Percentiles rank a stretch among this genome's conserved stretches.
These are phyloP conservation scores for Epirrhoe alternata DNA, from an alignment of 2,888 invertebrate genomes.

Conservation along the genomic window DNA sequence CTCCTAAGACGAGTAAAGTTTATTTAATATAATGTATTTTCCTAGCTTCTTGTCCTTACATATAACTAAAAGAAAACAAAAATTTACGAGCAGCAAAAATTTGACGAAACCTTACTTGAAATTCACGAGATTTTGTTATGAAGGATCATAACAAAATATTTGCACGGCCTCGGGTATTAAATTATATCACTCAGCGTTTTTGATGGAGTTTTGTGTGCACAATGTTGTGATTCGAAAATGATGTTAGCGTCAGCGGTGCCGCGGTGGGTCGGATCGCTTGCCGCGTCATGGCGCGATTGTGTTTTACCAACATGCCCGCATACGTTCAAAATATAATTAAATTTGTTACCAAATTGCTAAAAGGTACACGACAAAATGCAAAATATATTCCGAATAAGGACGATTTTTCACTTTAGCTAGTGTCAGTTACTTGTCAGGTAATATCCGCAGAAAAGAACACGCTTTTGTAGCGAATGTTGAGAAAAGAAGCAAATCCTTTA, in stretches of 20 bases:
- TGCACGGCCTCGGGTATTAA: conserved; percentile 30
- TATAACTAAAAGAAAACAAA: conserved; percentile 31
- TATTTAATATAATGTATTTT: conserved; percentile 8
- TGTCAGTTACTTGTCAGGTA: conserved; percentile 1
- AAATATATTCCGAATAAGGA: not conserved
- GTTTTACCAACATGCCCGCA: not conserved
- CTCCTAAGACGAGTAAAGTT: not conserved
- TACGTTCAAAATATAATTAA: conserved; percentile 14
- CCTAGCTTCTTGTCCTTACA: conserved; percentile 13
- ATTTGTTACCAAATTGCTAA: conserved; percentile 11
- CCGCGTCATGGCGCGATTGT: conserved; percentile 25
- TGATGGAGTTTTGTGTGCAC: conserved; percentile 35
- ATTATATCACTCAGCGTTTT: conserved; percentile 37
- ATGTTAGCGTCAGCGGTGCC: conserved; percentile 27
- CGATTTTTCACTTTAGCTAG: not conserved
- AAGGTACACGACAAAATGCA: conserved; percentile 10
- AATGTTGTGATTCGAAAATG: conserved; percentile 33
- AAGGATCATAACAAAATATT: conserved; percentile 31
- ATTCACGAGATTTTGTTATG: conserved; percentile 29
- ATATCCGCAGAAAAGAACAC: not conserved
- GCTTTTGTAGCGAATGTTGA: not conserved
- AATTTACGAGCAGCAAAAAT: conserved; percentile 34
- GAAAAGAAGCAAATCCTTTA: conserved; percentile 1
- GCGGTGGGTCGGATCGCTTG: conserved; percentile 2
- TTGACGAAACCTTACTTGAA: conserved; percentile 26